phyloP scores from a whole-genome alignment of 1,140 invertebrate genomes.

The Stegodyphus mimosarum region DNA sequence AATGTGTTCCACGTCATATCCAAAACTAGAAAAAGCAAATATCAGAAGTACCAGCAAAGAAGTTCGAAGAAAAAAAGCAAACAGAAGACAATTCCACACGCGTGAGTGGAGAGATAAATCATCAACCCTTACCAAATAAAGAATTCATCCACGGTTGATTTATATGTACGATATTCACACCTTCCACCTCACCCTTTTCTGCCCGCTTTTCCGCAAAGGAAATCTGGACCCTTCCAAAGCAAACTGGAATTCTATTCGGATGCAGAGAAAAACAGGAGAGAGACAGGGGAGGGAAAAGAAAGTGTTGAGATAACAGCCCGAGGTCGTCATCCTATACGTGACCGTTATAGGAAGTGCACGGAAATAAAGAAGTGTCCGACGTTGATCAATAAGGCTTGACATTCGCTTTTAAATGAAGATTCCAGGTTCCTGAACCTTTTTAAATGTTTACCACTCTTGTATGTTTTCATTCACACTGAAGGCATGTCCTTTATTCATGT shows the following conservation, averaged over 20 bases:
- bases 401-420: no score
- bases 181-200: not conserved
- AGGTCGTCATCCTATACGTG: slow-evolving; percentile 3
- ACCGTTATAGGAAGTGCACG: not conserved
- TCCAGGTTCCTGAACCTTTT: no score
- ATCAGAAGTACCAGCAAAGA: no score
- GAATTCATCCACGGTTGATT: not conserved
- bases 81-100: not conserved
- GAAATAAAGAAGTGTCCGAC: not conserved
- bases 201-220: not conserved
- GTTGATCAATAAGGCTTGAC: no score
- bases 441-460: no score
- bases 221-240: slow-evolving; percentile 10
- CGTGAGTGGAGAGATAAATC: not conserved
- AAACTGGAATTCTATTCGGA: slow-evolving; percentile 13
- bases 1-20: no score
- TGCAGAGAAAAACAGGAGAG: not conserved
- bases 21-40: no score
- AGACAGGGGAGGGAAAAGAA: not conserved
- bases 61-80: no score
- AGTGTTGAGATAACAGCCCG: not conserved
- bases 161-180: slow-evolving; percentile 26
- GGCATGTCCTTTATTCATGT: no score
- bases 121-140: slow-evolving; percentile 5
- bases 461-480: no score